Conservation (phyloP, 2,113 vertebrate genomes). For the Chaetops frenatus region DNA sequence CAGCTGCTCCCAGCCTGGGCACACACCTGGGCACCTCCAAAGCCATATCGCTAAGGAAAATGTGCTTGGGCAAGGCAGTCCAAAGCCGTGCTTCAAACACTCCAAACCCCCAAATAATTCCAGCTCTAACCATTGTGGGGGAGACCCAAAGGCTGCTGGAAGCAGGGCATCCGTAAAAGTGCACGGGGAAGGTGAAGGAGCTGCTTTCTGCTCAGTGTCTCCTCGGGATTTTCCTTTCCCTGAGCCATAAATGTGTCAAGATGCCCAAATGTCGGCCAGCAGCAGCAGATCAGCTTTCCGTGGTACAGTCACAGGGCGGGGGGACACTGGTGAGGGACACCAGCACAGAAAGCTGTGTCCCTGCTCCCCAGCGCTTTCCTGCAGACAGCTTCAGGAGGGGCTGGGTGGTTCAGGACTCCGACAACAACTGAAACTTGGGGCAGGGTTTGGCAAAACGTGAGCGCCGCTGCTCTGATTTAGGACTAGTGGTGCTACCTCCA, state of each 20-base stretch:
- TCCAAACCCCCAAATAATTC: not conserved
- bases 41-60: not conserved
- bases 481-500: not conserved
- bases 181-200: not conserved
- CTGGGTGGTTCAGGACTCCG: not conserved
- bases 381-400: not conserved
- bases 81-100: not conserved
- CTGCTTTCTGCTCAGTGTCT: not conserved
- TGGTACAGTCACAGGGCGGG: rapidly evolving
- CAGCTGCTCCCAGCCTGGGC: not conserved
- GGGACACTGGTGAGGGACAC: not conserved
- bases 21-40: not conserved
- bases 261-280: not conserved
- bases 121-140: not conserved
- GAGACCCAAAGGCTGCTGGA: not conserved
- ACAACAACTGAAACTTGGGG: not conserved
- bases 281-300: not conserved
- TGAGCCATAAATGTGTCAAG: not conserved
- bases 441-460: not conserved
- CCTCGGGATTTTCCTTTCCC: not conserved
- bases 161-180: not conserved
- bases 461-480: not conserved
- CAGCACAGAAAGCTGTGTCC: not conserved
- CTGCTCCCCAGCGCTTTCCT: not conserved
- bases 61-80: not conserved